Evolutionary conservation across 1,140 invertebrate genomes (phyloP).

Genomic region (Drosophila oshimai): DNA sequence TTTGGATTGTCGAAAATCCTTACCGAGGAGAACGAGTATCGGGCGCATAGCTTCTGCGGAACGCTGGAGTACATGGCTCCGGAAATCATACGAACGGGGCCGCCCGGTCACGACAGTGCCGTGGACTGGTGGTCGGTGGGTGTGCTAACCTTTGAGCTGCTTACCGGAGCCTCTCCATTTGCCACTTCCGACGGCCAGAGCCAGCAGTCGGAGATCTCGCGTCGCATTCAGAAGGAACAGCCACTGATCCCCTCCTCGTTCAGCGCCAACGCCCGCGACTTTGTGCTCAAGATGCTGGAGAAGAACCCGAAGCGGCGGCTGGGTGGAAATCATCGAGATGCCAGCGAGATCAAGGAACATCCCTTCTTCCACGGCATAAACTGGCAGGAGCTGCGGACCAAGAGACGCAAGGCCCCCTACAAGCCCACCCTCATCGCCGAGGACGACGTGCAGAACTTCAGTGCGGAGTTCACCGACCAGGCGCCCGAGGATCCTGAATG

Average conservation of each 20-base stretch:
- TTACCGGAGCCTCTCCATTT: constrained; percentile 99
- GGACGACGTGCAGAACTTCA: constrained; percentile 97
- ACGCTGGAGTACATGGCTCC: constrained; percentile 99
- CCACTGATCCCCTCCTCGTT: constrained; percentile 92
- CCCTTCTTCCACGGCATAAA: constrained; percentile 91
- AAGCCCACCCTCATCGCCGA: constrained; percentile 91
- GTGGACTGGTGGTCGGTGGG: constrained; percentile 99
- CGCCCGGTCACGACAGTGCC: constrained; percentile 94
- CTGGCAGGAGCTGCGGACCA: constrained; percentile 89
- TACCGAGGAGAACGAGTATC: constrained; percentile 82
- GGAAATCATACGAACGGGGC: constrained; percentile 92
- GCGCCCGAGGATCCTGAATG: constrained; percentile 95
- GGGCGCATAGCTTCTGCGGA: constrained; percentile 98
- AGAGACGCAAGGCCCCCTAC: constrained; percentile 91
- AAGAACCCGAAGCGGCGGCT: constrained; percentile 94
- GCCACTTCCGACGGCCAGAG: constrained; percentile 96
- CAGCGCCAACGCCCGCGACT: constrained; percentile 85
- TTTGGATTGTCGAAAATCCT: constrained; percentile 95
- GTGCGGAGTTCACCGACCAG: constrained; percentile 97
- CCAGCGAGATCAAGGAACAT: constrained; percentile 93
- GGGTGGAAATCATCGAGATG: constrained; percentile 91
- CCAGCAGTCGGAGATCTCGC: constrained; percentile 96
- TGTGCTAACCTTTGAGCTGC: constrained; percentile 97
- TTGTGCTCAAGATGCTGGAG: constrained; percentile 89
- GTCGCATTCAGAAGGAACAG: constrained; percentile 92